Evolutionary conservation across 2,113 vertebrate species (phyloP), one percentile per base, ranked within the genome.

Genomic region (Glaucidium brasilianum): DNA sequence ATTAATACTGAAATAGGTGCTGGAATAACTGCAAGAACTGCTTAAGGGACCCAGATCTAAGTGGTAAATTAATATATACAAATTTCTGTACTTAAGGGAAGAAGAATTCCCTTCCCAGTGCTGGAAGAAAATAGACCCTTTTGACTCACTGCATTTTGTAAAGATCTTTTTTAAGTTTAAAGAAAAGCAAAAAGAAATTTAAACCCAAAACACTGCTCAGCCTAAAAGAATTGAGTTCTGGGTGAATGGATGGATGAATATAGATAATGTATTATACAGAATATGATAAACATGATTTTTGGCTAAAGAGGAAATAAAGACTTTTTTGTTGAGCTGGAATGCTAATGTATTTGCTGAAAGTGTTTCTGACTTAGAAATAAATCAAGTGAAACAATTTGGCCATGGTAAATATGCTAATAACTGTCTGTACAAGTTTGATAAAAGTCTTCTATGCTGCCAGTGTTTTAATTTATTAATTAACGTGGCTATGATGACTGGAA

Each of bases 351-450:
- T 85, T 87, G 69, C 60, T 82, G 60, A 82, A 95, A 64, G 34
- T 59, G 26, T 90, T 90, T 93, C 92, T 92, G 80, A 92, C 22
- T 86, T 74, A 67, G 60, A 91, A 95, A 94, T 87, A 94, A 94
- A 87, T 90, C 69, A 96, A 95, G 58, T 72, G 77, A 78, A 95
- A 91, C 30, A 82, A 75, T 87, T 95, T 93, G 53, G 73, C 52
- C 13, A n/a, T 18, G 21, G 73, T 78, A 94, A 96, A 87, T 91
- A 96, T 89, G 80, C 47, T 96, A 96, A 92, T 95, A 96, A 72
- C 26, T 71, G 32, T 72, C 87, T 96, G 94, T 68, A 85, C 77
- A 75, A 87, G 62, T 76, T 92, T 90, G 94, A 97, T 96, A 94
- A 73, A 77, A 90, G 53, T 82, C 13, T 85, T 78, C 52, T 60